Conservation (phyloP, 2,888 invertebrate genomes). For the Caenorhabditis doughertyi region DNA sequence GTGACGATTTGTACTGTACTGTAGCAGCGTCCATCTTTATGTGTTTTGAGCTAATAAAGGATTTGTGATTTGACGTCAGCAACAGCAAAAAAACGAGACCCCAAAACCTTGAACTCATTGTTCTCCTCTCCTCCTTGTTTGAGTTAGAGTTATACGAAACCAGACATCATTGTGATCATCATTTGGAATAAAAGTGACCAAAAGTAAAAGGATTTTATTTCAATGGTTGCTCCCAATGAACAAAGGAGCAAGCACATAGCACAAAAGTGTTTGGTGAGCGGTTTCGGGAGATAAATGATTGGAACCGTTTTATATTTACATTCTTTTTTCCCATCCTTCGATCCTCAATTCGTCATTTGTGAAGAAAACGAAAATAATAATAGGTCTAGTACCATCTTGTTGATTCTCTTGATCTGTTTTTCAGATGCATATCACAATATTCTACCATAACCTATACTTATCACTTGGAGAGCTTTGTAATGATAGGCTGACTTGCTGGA, state of each 20-base stretch:
- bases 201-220: constrained; percentile 17
- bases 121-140: constrained; percentile 9
- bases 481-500: neutral
- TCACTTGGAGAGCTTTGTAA: neutral
- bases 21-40: constrained; percentile 29
- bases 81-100: neutral
- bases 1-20: constrained; percentile 43
- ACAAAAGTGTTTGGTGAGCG: constrained; percentile 43
- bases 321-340: neutral
- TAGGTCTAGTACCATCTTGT: neutral
- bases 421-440: too few species aligned
- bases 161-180: constrained; percentile 30
- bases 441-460: too few species aligned
- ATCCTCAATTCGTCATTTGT: constrained; percentile 14
- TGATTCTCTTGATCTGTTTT: neutral
- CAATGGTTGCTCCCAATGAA: neutral
- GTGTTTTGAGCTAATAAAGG: constrained; percentile 59
- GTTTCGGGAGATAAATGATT: constrained; percentile 18
- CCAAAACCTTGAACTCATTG: constrained; percentile 34
- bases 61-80: constrained; percentile 54
- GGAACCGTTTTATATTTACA: constrained; percentile 55
- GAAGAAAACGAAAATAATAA: neutral
- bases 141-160: constrained; percentile 24
- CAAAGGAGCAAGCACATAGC: constrained; percentile 30
- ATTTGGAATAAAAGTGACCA: neutral